phyloP scores from a whole-genome alignment of 1,140 invertebrate genomes.

The Heliconius eleuchia region DNA sequence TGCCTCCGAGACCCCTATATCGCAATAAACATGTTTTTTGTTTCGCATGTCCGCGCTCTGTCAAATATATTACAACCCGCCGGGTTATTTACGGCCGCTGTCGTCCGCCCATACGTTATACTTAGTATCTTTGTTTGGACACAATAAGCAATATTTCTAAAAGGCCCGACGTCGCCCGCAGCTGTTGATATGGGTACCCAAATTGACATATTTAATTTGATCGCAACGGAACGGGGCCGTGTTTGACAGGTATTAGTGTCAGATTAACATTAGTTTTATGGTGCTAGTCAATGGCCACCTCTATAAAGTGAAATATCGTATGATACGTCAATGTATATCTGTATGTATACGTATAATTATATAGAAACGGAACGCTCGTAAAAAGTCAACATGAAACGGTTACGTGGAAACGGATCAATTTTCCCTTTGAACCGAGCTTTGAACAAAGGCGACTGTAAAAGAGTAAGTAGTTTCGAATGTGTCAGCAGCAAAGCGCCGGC shows the following conservation, averaged over 20 bases:
- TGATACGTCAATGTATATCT: slow-evolving; percentile 20
- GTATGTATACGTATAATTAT: background rate
- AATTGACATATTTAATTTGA: slow-evolving; percentile 82
- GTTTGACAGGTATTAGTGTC: slow-evolving; percentile 80
- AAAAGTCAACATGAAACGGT: slow-evolving; percentile 68
- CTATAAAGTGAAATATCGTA: slow-evolving; percentile 64
- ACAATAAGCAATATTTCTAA: slow-evolving; percentile 82
- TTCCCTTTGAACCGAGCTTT: slow-evolving; percentile 63
- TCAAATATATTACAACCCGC: slow-evolving; percentile 81
- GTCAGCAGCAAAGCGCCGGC: slow-evolving; percentile 69
- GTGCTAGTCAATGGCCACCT: slow-evolving; percentile 47
- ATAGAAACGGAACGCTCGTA: slow-evolving; percentile 43
- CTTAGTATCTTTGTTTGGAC: slow-evolving; percentile 82
- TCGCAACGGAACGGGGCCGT: slow-evolving; percentile 67
- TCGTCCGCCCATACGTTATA: slow-evolving; percentile 81
- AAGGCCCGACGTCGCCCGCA: slow-evolving; percentile 77
- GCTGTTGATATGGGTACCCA: slow-evolving; percentile 80
- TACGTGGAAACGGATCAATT: slow-evolving; percentile 71
- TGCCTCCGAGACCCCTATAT: slow-evolving; percentile 56
- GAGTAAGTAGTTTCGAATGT: slow-evolving; percentile 75
- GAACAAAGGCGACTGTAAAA: slow-evolving; percentile 74
- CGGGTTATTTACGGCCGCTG: slow-evolving; percentile 78
- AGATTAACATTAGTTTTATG: slow-evolving; percentile 77
- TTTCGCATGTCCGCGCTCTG: slow-evolving; percentile 79
- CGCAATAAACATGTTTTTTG: slow-evolving; percentile 81